A percentile compares a stretch with the other conserved stretches of the same genome.
Evolutionary conservation across 2,113 vertebrate genomes (phyloP).

Genomic region (Passer domesticus): DNA sequence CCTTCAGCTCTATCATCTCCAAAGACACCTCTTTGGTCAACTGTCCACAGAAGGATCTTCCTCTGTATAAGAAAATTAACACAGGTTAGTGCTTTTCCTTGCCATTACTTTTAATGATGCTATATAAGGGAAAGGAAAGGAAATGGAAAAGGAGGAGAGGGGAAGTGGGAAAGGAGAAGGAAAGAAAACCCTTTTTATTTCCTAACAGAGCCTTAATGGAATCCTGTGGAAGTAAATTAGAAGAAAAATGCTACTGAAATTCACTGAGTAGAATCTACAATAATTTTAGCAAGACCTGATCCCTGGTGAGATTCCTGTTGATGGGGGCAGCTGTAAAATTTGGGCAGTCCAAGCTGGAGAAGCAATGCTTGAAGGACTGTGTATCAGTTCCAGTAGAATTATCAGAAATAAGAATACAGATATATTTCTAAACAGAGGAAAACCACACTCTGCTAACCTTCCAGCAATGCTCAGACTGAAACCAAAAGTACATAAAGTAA

Average conservation of each 20-base stretch:
- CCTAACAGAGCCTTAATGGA: neutral
- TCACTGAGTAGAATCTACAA: neutral
- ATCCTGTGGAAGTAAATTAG: neutral
- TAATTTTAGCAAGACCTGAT: neutral
- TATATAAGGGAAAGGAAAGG: neutral
- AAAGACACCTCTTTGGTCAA: conserved; percentile 70
- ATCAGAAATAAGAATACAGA: neutral
- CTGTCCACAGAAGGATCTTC: conserved; percentile 69
- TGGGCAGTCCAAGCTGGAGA: neutral
- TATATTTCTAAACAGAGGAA: neutral
- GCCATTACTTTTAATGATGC: neutral
- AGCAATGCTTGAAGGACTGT: neutral
- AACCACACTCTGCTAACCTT: neutral
- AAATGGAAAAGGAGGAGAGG: neutral
- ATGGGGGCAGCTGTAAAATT: neutral
- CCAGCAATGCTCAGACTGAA: neutral
- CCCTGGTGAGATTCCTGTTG: neutral
- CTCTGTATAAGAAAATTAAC: conserved; percentile 57
- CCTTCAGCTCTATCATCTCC: conserved; percentile 82
- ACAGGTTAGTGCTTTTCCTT: neutral
- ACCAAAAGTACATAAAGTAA: neutral
- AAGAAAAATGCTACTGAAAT: neutral
- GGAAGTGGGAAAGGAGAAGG: neutral
- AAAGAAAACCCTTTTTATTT: neutral
- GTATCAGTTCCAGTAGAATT: neutral